Percentiles rank a stretch among this genome's conserved stretches.
Evolutionary conservation across 2,888 invertebrate genomes (phyloP).

Genomic region (Andrena hattorfiana): DNA sequence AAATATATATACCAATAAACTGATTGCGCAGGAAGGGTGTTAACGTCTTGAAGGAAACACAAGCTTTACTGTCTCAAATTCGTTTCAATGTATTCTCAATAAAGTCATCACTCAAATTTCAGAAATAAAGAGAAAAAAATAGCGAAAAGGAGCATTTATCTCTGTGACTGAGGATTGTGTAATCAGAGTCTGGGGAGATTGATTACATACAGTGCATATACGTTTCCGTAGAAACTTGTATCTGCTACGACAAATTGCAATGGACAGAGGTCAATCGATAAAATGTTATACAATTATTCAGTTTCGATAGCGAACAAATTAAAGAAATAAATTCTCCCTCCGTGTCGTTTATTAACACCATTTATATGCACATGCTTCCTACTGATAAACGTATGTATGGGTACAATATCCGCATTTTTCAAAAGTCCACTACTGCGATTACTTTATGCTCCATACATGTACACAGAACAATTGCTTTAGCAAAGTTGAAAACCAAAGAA

Average conservation of each 20-base stretch:
- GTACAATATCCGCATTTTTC: no score
- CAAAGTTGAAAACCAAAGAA: no score
- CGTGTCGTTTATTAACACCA: no score
- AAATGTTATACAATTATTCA: not conserved
- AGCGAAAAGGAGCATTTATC: not conserved
- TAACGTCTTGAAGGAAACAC: no score
- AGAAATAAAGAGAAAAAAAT: not conserved
- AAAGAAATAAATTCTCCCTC: not conserved
- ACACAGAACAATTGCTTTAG: no score
- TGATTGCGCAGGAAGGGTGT: no score
- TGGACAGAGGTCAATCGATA: not conserved
- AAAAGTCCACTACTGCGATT: no score
- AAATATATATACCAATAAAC: not conserved
- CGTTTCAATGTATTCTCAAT: not conserved
- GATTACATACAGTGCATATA: not conserved
- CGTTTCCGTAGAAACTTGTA: not conserved
- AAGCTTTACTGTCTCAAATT: not conserved
- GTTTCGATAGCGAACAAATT: not conserved
- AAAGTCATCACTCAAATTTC: not conserved
- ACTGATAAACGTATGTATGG: no score
- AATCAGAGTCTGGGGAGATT: not conserved
- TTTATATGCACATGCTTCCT: no score
- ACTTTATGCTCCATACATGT: no score
- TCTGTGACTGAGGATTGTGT: not conserved
- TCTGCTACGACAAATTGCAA: not conserved